phyloP scores from a whole-genome alignment of 2,888 invertebrate genomes.

The Acanthoscelides obtectus region DNA sequence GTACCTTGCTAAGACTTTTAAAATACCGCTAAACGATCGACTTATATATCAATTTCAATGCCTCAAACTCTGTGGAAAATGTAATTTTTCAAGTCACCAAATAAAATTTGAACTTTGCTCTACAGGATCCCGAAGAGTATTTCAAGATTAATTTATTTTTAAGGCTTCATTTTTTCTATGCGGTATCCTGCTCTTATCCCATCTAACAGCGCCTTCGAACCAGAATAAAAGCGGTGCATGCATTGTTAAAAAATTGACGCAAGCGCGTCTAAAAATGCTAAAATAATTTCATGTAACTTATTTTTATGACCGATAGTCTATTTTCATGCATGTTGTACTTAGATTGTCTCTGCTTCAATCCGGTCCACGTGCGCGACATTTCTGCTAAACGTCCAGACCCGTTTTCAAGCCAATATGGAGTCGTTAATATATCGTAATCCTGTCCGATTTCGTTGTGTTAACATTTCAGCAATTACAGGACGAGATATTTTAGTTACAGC shows the following conservation, averaged over 20 bases:
- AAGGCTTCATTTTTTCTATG: too few relatives aligned
- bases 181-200: too few relatives aligned
- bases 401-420: neutral
- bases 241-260: neutral
- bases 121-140: too few relatives aligned
- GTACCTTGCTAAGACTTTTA: too few relatives aligned
- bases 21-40: too few relatives aligned
- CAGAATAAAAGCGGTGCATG: too few relatives aligned
- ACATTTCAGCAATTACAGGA: neutral
- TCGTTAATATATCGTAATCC: neutral
- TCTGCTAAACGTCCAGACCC: neutral
- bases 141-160: too few relatives aligned
- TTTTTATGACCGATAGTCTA: neutral
- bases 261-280: neutral
- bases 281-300: neutral
- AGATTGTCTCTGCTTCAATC: neutral
- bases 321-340: neutral
- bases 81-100: too few relatives aligned
- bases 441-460: neutral
- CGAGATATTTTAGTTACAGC: neutral
- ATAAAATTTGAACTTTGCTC: too few relatives aligned
- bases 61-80: too few relatives aligned
- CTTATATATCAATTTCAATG: too few relatives aligned
- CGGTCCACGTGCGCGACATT: neutral
- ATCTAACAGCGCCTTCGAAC: too few relatives aligned